Percentiles rank a stretch among this genome's conserved stretches.
Conservation (phyloP, 30 jellyfish, hydroid and myxozoan species). For the Aurelia aurita region DNA sequence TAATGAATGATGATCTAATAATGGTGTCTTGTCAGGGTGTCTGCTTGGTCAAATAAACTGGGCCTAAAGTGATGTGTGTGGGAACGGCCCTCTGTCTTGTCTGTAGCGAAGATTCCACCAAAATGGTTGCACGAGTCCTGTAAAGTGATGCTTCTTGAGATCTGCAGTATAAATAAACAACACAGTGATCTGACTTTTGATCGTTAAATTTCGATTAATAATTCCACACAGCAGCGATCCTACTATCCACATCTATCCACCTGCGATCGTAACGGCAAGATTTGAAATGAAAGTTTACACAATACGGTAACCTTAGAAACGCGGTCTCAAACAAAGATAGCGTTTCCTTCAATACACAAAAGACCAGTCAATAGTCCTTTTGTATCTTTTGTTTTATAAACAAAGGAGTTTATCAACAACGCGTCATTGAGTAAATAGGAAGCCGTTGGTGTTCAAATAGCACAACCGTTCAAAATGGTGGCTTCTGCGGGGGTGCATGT, state of each 20-base stretch:
- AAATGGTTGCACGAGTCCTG: background rate
- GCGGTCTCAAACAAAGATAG: too few relatives aligned
- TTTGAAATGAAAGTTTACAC: conserved; percentile 22
- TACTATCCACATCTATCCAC: background rate
- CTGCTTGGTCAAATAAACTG: too few relatives aligned
- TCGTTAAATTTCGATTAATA: background rate
- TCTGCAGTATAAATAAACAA: background rate
- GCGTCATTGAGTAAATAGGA: too few relatives aligned
- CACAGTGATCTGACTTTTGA: background rate
- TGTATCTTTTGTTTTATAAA: background rate
- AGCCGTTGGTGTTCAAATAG: too few relatives aligned
- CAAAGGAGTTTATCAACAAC: too few relatives aligned
- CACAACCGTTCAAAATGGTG: too few relatives aligned
- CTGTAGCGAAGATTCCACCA: too few relatives aligned
- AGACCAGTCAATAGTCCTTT: background rate
- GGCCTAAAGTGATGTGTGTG: too few relatives aligned
- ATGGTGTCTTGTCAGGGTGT: too few relatives aligned
- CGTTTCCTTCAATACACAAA: background rate
- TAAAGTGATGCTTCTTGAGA: background rate
- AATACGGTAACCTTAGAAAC: background rate
- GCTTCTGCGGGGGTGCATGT: too few relatives aligned
- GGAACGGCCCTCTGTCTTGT: too few relatives aligned
- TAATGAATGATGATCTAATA: too few relatives aligned
- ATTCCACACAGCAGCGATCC: background rate
- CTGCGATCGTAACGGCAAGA: conserved; percentile 8